Percentiles rank a stretch among this genome's conserved stretches.
Conservation (phyloP, 2,113 vertebrate species). For the Corydoras maculifer region DNA sequence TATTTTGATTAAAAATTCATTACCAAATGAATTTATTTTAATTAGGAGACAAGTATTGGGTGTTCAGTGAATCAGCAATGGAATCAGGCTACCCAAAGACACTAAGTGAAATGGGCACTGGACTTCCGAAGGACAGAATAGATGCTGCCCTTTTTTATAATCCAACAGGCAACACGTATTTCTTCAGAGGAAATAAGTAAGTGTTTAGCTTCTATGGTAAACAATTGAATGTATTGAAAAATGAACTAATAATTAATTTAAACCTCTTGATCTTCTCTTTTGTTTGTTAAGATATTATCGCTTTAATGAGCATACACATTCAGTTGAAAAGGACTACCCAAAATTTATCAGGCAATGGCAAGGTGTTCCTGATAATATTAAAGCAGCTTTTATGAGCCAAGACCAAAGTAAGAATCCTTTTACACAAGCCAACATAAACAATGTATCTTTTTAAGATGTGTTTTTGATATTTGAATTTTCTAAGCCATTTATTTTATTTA, state of each 20-base stretch:
- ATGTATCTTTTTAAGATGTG: not conserved
- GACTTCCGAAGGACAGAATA: constrained; percentile 76
- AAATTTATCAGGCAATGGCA: constrained; percentile 78
- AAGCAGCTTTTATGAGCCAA: constrained; percentile 79
- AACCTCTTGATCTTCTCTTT: not conserved
- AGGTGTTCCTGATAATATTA: constrained; percentile 78
- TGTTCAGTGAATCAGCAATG: constrained; percentile 76
- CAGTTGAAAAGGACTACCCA: constrained; percentile 77
- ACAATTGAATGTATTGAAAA: not conserved
- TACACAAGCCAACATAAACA: not conserved
- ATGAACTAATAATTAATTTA: not conserved
- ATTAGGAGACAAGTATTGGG: constrained; percentile 80
- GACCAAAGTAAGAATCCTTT: constrained; percentile 70
- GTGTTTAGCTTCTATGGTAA: not conserved
- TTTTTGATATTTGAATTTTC: not conserved
- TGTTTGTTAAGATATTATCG: constrained; percentile 75
- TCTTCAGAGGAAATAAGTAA: constrained; percentile 82
- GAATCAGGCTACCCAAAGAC: constrained; percentile 74
- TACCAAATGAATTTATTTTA: not conserved
- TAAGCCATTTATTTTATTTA: not conserved
- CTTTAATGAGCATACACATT: constrained; percentile 70
- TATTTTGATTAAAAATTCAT: too few species aligned
- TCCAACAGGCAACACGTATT: constrained; percentile 82
- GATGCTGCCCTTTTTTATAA: constrained; percentile 83
- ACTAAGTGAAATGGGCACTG: constrained; percentile 74